Evolutionary conservation across 1,140 invertebrate genomes (phyloP).

Genomic region (Acromyrmex heyeri): DNA sequence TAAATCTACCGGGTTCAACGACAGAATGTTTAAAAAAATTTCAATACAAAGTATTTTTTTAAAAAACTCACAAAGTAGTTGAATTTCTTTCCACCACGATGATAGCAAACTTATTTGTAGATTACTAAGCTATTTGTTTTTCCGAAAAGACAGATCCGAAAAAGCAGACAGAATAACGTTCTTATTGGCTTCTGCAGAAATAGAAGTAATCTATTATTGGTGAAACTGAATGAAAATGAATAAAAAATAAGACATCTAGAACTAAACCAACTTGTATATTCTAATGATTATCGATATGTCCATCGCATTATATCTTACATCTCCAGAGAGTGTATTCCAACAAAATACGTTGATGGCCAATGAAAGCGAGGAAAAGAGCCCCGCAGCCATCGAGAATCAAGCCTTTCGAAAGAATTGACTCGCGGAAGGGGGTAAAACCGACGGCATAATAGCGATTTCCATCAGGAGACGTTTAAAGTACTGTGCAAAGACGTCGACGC

Average conservation of each 20-base stretch:
- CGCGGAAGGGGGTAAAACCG: conserved; percentile 42
- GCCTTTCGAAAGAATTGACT: conserved; percentile 48
- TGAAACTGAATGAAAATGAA: not conserved
- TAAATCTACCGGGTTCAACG: not conserved
- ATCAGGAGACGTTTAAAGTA: conserved; percentile 71
- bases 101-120: not conserved
- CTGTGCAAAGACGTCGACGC: conserved; percentile 64
- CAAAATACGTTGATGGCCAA: not conserved
- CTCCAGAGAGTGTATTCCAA: not conserved
- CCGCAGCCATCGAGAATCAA: conserved; percentile 19
- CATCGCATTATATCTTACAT: not conserved
- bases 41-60: conserved; percentile 10
- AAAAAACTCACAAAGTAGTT: not conserved
- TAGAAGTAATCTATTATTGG: not conserved
- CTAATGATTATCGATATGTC: conserved; percentile 29
- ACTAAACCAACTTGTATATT: conserved; percentile 15
- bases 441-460: conserved; percentile 69
- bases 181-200: not conserved
- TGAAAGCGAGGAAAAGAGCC: conserved; percentile 12
- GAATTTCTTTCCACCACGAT: not conserved
- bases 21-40: conserved; percentile 10
- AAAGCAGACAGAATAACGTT: no score
- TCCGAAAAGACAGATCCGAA: not conserved
- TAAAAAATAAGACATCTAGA: not conserved
- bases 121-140: not conserved